Evolutionary conservation across 2,797 vertebrate species (phyloP).

Genomic region (Galago senegalensis): DNA sequence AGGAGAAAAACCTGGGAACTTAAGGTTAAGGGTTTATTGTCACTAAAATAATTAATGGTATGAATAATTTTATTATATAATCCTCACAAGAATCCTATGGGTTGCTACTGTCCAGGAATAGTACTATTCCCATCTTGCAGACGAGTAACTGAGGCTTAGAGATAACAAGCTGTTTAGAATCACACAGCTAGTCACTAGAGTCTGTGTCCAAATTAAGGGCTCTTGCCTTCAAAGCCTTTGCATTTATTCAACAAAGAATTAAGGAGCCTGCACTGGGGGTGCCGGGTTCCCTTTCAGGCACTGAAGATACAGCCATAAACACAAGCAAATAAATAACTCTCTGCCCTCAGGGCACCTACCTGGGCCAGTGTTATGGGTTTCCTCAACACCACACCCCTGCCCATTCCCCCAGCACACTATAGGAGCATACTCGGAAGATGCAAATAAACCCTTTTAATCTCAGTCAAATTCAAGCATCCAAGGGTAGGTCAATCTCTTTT

Average conservation of each 20-base stretch:
- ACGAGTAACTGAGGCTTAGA: not conserved
- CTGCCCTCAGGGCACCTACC: rapidly evolving
- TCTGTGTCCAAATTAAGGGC: not conserved
- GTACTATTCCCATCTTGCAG: not conserved
- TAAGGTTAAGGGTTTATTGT: not conserved
- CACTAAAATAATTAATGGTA: not conserved
- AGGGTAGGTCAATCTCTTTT: constrained; percentile 62
- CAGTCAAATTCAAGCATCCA: constrained; percentile 59
- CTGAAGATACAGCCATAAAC: not conserved
- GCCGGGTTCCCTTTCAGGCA: not conserved
- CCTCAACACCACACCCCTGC: not conserved
- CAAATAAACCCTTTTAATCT: constrained; percentile 65
- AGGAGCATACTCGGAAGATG: not conserved
- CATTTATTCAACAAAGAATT: not conserved
- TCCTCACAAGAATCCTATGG: not conserved
- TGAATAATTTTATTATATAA: not conserved
- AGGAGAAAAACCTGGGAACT: not conserved
- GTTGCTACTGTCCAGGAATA: not conserved
- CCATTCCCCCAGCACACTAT: rapidly evolving
- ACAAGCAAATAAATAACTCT: not conserved
- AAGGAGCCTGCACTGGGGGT: not conserved
- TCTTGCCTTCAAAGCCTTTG: not conserved
- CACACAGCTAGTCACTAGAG: not conserved
- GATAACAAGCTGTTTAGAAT: not conserved
- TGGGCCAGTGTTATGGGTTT: too few species aligned